Conservation (phyloP, 2,797 vertebrate genomes). For the Eulemur mongoz region DNA sequence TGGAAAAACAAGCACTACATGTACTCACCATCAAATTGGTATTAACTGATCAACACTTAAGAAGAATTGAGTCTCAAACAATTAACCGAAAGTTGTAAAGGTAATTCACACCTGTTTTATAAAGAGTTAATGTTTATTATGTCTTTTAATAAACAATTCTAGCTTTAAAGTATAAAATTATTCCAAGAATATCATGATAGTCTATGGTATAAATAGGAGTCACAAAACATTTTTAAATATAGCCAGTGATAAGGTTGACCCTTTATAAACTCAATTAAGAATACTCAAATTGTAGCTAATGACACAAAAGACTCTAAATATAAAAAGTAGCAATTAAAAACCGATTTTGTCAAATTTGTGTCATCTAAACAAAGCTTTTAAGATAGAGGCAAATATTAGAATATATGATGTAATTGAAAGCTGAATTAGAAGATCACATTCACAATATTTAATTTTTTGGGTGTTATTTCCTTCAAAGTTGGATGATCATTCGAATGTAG, state of each 20-base stretch:
- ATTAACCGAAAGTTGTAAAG: neutral
- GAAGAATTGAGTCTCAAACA: neutral
- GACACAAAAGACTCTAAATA: neutral
- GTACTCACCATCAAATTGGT: too few species aligned
- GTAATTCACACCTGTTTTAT: slow-evolving; percentile 14
- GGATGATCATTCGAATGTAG: neutral
- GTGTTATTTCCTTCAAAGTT: neutral
- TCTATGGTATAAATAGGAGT: neutral
- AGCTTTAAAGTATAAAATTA: slow-evolving; percentile 19
- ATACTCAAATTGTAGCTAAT: slow-evolving; percentile 4
- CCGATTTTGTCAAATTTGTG: neutral
- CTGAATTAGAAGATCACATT: neutral
- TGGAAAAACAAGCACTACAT: too few species aligned
- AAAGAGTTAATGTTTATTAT: slow-evolving; percentile 19
- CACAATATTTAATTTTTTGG: neutral
- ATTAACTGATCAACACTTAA: neutral
- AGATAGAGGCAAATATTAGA: neutral
- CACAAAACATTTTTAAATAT: neutral
- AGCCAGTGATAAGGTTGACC: neutral
- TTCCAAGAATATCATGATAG: neutral
- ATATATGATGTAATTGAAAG: neutral
- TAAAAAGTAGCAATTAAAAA: slow-evolving; percentile 45
- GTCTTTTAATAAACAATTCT: neutral
- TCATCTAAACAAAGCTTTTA: slow-evolving; percentile 18
- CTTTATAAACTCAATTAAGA: neutral